Evolutionary conservation across 1,140 invertebrate species (phyloP).

Genomic region (Notospermus geniculatus): DNA sequence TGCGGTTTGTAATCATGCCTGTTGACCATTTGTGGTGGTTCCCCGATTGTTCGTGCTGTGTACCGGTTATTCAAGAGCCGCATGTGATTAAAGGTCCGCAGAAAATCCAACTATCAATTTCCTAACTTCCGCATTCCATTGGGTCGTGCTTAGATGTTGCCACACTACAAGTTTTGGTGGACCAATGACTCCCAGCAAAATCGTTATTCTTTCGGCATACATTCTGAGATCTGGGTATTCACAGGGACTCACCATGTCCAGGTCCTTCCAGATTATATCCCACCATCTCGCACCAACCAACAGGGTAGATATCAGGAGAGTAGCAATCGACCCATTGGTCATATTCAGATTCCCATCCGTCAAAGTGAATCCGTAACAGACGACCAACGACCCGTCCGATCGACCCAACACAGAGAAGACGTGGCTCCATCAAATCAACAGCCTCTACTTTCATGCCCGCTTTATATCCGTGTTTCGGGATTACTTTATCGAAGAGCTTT

Average conservation of each 20-base stretch:
- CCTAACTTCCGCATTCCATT: no score
- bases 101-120: no score
- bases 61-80: no score
- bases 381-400: constrained; percentile 84
- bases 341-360: constrained; percentile 95
- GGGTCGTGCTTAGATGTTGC: no score
- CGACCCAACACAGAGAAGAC: constrained; percentile 88
- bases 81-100: no score
- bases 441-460: constrained; percentile 93
- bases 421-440: constrained; percentile 94
- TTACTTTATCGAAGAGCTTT: constrained; percentile 73
- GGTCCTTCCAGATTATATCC: constrained; percentile 90
- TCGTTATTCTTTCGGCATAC: no score
- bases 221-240: no score
- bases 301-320: constrained; percentile 93
- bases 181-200: no score
- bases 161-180: no score
- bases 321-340: constrained; percentile 97
- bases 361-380: constrained; percentile 87
- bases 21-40: no score
- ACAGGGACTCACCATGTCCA: constrained; percentile 16
- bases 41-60: no score
- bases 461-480: constrained; percentile 82
- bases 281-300: constrained; percentile 94
- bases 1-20: no score